Evolutionary conservation across 2,113 vertebrate genomes (phyloP).

Genomic region (Nipponia nippon): DNA sequence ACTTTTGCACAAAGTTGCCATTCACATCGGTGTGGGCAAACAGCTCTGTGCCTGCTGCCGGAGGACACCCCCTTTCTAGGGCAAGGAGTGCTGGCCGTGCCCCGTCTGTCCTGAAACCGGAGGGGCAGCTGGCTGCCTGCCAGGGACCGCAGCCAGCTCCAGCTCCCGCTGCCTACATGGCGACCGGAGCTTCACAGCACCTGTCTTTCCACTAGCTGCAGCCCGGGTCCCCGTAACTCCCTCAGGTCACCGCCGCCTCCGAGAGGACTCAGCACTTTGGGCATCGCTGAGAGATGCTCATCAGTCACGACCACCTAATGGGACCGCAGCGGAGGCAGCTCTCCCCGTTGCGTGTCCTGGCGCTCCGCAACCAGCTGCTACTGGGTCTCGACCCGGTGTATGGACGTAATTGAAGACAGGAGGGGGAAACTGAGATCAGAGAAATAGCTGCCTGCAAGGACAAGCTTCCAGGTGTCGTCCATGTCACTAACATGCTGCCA

Average conservation of each 20-base stretch:
- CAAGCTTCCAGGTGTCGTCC: background rate
- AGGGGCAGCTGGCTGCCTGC: background rate
- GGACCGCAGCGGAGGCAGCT: background rate
- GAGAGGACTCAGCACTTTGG: background rate
- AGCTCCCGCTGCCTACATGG: background rate
- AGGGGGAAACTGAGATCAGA: background rate
- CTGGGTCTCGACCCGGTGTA: background rate
- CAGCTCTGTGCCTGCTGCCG: fast-evolving
- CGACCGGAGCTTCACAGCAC: background rate
- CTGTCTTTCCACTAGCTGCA: background rate
- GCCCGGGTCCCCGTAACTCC: background rate
- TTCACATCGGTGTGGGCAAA: background rate
- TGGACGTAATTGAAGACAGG: background rate
- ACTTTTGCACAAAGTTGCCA: background rate
- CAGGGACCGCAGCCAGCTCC: background rate
- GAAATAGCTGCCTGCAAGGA: background rate
- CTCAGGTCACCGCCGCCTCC: background rate
- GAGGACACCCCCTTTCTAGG: background rate
- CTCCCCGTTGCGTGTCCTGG: background rate
- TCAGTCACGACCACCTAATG: fast-evolving
- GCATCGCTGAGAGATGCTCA: background rate
- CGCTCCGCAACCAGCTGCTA: background rate
- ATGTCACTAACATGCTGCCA: background rate
- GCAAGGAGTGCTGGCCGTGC: background rate
- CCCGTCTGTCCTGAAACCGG: background rate